Base-by-base conservation (phyloP, 30 jellyfish, hydroid and myxozoan genomes). In the Turritopsis rubra region DNA sequence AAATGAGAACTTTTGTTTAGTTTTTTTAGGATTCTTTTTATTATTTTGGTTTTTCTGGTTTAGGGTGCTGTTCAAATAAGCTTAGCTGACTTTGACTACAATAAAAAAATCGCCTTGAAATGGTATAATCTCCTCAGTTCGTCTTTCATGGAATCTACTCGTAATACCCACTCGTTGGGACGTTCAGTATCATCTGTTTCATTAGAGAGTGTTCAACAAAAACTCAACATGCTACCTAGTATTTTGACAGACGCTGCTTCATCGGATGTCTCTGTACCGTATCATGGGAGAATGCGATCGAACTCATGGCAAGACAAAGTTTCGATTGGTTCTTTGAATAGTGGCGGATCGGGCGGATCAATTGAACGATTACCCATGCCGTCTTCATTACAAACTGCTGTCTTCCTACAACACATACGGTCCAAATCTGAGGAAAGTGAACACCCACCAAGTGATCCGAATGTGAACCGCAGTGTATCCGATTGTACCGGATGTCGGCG, bases 401-500 rank as follows among this genome's bases (percentile, higher is more conserved):
- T n/a, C 54, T 68, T 29, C 20, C 41, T 77, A 26, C 83, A 28
- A 21, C 91, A 85, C 73, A 25, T 27, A 26, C 91, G 91, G 0
- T 85, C 91, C n/a, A 41, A 60, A 23, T 85, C 91, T 20, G 91
- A 85, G 29, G 91, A 85, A 29, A 52, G 54, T 24, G 89, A 75
- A 28, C 91, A 78, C 31, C 31, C 52, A 70, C 53, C 87, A 24
- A 52, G 18, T 18, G 88, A 83, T 18, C 29, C 87, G 25, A 83
- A 72, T 30, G 75, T 71, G 17, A 31, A 71, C 71, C 95, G 98
- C 3, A 92, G 98, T 78, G 89, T 88, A 4, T 92, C 98, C 21
- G 98, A 92, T 80, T 92, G 98, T 79, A 92, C 98, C 54, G 98
- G 96, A 21, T 41, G 24, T 30, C 88, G 85, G 41, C 66, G 85